Percentiles rank a stretch among this genome's conserved stretches.
Conservation (phyloP, 2,113 vertebrate species). For the zebrafish (Danio rerio) region DNA sequence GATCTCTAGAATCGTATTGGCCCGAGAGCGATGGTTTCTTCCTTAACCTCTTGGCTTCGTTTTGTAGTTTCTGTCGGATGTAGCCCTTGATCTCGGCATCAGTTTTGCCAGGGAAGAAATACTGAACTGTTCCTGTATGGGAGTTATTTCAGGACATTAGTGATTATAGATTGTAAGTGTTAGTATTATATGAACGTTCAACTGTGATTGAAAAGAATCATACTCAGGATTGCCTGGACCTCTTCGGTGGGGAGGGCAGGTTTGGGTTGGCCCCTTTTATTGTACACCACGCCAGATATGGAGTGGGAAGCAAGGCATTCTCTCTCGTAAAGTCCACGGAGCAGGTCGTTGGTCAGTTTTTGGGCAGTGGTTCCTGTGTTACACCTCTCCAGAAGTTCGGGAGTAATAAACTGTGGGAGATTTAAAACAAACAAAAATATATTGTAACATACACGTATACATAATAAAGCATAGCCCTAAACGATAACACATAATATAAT, state of each 20-base stretch:
- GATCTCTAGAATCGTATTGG: conserved; percentile 48
- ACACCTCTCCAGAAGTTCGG: conserved; percentile 66
- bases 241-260: conserved; percentile 67
- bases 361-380: conserved; percentile 68
- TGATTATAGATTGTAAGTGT: background rate
- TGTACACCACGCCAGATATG: conserved; percentile 69
- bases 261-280: conserved; percentile 66
- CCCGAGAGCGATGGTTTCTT: conserved; percentile 59
- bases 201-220: background rate
- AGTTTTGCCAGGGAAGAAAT: conserved; percentile 70
- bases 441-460: no score
- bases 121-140: conserved; percentile 65
- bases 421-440: background rate
- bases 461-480: no score
- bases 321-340: conserved; percentile 67
- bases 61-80: conserved; percentile 72
- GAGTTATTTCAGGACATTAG: conserved; percentile 6
- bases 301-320: conserved; percentile 71
- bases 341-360: conserved; percentile 70
- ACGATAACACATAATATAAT: no score
- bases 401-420: conserved; percentile 63
- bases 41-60: conserved; percentile 68
- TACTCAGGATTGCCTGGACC: conserved; percentile 68
- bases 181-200: background rate
- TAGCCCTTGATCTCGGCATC: conserved; percentile 71